phyloP scores from a whole-genome alignment of 2,113 vertebrate genomes.

The Origma solitaria region DNA sequence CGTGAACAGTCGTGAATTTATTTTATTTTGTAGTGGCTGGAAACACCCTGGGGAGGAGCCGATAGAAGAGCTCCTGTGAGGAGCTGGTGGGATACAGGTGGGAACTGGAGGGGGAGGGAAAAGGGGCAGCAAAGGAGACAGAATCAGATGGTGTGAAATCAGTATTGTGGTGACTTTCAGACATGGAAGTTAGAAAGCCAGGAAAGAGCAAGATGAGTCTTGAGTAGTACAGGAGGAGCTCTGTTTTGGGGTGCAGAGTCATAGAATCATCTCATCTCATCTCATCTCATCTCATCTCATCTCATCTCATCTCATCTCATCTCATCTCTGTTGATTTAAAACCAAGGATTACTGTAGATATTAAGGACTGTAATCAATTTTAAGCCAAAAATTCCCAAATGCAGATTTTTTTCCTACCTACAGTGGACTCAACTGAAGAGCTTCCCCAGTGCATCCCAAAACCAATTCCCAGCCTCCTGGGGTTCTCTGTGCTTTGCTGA shows the following conservation, averaged over 20 bases:
- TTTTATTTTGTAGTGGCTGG: background rate
- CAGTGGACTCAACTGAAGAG: background rate
- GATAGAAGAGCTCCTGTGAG: accelerated
- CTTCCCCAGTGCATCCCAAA: accelerated
- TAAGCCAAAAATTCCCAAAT: background rate
- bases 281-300: no score
- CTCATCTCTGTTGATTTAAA: background rate
- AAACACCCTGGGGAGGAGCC: background rate
- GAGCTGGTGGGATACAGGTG: accelerated
- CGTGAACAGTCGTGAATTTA: accelerated
- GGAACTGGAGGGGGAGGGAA: background rate
- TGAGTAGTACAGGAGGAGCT: accelerated
- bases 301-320: no score
- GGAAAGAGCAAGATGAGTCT: no score
- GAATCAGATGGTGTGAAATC: background rate
- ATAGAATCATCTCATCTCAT: background rate
- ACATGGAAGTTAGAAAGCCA: accelerated
- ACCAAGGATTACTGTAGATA: background rate
- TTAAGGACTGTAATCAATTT: background rate
- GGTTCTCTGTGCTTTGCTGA: accelerated
- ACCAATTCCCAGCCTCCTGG: accelerated
- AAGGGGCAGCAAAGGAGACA: background rate
- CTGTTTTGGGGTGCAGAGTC: background rate
- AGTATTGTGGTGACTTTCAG: background rate
- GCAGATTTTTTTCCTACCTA: background rate